Conservation (phyloP, 30 jellyfish, hydroid and myxozoan species). For the Mastigias papua region DNA sequence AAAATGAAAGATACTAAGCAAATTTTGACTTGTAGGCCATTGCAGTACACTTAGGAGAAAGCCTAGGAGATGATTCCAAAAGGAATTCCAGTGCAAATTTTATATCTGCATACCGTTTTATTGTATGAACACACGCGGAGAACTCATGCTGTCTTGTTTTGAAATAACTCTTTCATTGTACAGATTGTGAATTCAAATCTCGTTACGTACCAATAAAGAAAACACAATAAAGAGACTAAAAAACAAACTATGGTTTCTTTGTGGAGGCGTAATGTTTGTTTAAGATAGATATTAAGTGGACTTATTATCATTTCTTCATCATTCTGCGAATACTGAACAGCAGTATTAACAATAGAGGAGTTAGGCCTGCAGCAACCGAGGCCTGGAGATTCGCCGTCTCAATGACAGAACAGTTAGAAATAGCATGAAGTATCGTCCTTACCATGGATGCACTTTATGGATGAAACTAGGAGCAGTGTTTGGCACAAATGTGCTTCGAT, state of each 20-base stretch:
- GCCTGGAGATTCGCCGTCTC: not conserved
- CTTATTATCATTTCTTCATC: not conserved
- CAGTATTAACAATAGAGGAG: not conserved
- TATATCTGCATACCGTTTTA: not conserved
- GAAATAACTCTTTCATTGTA: not conserved
- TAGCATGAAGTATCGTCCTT: too few relatives aligned
- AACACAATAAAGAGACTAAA: conserved; percentile 1
- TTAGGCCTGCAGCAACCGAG: not conserved
- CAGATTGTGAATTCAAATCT: not conserved
- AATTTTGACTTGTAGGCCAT: not conserved
- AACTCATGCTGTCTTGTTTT: not conserved
- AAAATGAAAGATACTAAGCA: not conserved
- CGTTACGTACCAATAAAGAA: not conserved
- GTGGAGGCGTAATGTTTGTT: conserved; percentile 4
- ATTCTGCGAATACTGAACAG: not conserved
- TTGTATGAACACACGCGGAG: not conserved
- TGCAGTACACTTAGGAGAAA: not conserved
- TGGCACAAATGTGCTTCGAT: too few relatives aligned
- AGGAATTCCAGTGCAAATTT: not conserved
- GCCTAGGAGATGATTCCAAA: too few relatives aligned
- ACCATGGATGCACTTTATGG: too few relatives aligned
- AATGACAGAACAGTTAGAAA: too few relatives aligned
- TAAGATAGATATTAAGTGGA: not conserved
- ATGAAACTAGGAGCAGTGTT: too few relatives aligned
- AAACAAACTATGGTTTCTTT: not conserved